Percentiles rank a stretch among this genome's conserved stretches.
Conservation (phyloP, 2,888 invertebrate species). For the Cerastis rubricosa region DNA sequence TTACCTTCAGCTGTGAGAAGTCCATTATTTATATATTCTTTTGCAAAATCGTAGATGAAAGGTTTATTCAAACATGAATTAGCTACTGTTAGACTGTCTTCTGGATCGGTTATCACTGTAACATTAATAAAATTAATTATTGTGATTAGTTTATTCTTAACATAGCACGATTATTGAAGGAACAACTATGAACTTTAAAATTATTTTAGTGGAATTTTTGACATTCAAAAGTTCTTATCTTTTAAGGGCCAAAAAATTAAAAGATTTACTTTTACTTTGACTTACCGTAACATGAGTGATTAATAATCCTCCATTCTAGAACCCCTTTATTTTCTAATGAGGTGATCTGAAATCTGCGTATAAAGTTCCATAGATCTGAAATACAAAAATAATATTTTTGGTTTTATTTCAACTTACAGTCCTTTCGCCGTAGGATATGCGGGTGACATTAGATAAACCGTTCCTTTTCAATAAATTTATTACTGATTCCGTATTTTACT, state of each 20-base stretch:
- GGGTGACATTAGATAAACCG: no score
- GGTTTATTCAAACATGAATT: not conserved
- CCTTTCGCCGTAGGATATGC: no score
- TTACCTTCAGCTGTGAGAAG: not conserved
- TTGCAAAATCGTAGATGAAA: not conserved
- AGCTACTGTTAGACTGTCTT: not conserved
- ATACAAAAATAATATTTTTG: not conserved
- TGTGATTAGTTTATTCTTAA: not conserved
- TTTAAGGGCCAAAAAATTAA: not conserved
- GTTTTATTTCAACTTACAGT: not conserved
- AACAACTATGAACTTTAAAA: not conserved
- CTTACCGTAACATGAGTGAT: slow-evolving; percentile 12
- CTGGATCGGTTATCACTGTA: not conserved
- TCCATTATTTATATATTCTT: not conserved
- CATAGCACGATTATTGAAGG: not conserved
- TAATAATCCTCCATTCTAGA: not conserved
- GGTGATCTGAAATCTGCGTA: not conserved
- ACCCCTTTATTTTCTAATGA: slow-evolving; percentile 13
- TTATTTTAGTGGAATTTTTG: not conserved
- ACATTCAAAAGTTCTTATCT: not conserved
- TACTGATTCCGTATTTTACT: no score
- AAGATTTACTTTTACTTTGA: not conserved
- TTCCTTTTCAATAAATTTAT: no score
- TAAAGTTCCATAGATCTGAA: slow-evolving; percentile 26
- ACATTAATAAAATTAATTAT: not conserved